phyloP scores from a whole-genome alignment of 2,888 invertebrate genomes.

The Serrognathus titanus region DNA sequence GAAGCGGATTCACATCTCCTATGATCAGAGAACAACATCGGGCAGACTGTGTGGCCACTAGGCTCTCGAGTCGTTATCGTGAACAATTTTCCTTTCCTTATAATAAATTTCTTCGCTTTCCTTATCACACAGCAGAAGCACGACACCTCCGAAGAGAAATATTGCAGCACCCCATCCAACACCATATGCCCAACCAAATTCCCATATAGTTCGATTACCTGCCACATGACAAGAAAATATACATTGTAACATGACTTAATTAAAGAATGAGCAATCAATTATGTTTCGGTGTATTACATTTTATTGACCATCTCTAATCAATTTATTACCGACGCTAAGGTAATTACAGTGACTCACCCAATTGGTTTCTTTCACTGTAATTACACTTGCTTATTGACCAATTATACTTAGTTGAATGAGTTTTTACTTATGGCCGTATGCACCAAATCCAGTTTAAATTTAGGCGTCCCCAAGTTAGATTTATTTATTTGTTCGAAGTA shows the following conservation, averaged over 20 bases:
- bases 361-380: too few species aligned
- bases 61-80: constrained; percentile 58
- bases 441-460: too few species aligned
- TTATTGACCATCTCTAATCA: too few species aligned
- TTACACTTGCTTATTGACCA: too few species aligned
- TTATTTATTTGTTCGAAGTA: too few species aligned
- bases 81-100: constrained; percentile 91
- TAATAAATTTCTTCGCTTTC: constrained; percentile 98
- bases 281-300: not conserved
- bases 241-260: not conserved
- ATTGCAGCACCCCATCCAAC: constrained; percentile 97
- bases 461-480: too few species aligned
- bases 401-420: too few species aligned
- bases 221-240: constrained; percentile 23
- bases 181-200: constrained; percentile 98
- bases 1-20: constrained; percentile 39
- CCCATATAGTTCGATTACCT: constrained; percentile 91
- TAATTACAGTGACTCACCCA: too few species aligned
- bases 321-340: too few species aligned
- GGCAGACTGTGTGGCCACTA: constrained; percentile 69
- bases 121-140: constrained; percentile 93
- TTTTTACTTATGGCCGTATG: too few species aligned
- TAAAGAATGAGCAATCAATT: too few species aligned
- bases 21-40: constrained; percentile 63
- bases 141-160: constrained; percentile 90